Evolutionary conservation across 1,140 invertebrate species (phyloP).

Genomic region (Brachionus rubens): DNA sequence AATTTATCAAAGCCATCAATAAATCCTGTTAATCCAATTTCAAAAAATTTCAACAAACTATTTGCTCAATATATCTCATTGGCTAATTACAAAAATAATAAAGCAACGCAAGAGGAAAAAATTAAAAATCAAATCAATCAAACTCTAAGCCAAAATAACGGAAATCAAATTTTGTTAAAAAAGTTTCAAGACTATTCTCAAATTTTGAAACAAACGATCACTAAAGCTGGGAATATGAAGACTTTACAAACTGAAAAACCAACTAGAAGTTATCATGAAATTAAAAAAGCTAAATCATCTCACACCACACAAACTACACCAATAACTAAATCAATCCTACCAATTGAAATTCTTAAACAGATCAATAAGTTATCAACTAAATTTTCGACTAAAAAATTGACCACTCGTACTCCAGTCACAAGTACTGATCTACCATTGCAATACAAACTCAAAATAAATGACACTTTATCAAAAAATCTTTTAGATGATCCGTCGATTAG

Average conservation of each 20-base stretch:
- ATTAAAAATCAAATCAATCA: not conserved
- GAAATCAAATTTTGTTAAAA: not conserved
- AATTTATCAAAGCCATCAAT: not conserved
- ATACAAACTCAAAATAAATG: conserved; percentile 35
- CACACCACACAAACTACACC: not conserved
- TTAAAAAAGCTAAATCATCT: not conserved
- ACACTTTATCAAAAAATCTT: conserved; percentile 8
- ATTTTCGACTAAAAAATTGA: conserved; percentile 2
- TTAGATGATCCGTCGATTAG: not conserved
- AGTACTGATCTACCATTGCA: not conserved
- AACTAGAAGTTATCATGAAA: no score
- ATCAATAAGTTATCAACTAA: conserved; percentile 23
- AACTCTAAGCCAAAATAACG: not conserved
- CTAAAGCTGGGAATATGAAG: no score
- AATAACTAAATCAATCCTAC: not conserved
- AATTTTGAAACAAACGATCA: not conserved
- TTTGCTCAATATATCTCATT: conserved; percentile 1
- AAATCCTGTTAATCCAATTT: not conserved
- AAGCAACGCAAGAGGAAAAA: not conserved
- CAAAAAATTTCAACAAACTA: conserved; percentile 25
- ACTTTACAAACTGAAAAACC: no score
- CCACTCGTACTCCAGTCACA: not conserved
- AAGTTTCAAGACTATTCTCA: not conserved
- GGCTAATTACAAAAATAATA: not conserved
- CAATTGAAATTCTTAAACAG: conserved; percentile 10